These are phyloP conservation scores for Periophthalmus modestus DNA, from an alignment of 2,113 vertebrate genomes.

Conservation along the genomic window DNA sequence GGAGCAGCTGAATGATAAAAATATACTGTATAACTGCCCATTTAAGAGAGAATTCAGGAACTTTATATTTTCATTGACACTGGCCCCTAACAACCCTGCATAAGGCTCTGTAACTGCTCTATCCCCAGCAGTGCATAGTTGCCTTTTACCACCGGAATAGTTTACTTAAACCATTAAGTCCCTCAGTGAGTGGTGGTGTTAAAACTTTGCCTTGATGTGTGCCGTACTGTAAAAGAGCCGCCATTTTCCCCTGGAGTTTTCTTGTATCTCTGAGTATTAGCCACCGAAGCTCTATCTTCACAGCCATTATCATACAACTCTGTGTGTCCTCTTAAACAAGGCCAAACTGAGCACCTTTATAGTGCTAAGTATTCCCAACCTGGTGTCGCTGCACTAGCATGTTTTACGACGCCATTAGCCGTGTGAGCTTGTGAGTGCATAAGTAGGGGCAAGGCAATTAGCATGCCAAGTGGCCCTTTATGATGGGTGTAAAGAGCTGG, in stretches of 20 bases:
- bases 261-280: slow-evolving; percentile 35
- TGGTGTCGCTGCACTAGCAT: slow-evolving; percentile 67
- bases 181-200: slow-evolving; percentile 41
- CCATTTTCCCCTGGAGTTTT: slow-evolving; percentile 21
- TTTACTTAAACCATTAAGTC: slow-evolving; percentile 57
- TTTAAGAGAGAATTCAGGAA: background rate
- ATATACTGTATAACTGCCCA: background rate
- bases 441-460: slow-evolving; percentile 76
- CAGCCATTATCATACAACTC: slow-evolving; percentile 61
- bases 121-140: slow-evolving; percentile 20
- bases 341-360: slow-evolving; percentile 63
- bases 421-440: slow-evolving; percentile 67
- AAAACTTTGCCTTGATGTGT: slow-evolving; percentile 30
- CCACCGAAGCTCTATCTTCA: slow-evolving; percentile 47
- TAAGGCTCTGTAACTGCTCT: slow-evolving; percentile 46
- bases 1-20: background rate
- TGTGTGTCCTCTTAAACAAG: slow-evolving; percentile 73
- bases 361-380: slow-evolving; percentile 72
- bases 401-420: slow-evolving; percentile 80
- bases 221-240: slow-evolving; percentile 9
- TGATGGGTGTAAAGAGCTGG: slow-evolving; percentile 66
- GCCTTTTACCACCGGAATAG: slow-evolving; percentile 49
- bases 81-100: slow-evolving; percentile 23
- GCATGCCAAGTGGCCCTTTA: slow-evolving; percentile 76
- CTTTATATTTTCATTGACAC: slow-evolving; percentile 11